These are phyloP conservation scores for Capitella teleta DNA, from an alignment of 1,140 invertebrate species.

Conservation along the genomic window DNA sequence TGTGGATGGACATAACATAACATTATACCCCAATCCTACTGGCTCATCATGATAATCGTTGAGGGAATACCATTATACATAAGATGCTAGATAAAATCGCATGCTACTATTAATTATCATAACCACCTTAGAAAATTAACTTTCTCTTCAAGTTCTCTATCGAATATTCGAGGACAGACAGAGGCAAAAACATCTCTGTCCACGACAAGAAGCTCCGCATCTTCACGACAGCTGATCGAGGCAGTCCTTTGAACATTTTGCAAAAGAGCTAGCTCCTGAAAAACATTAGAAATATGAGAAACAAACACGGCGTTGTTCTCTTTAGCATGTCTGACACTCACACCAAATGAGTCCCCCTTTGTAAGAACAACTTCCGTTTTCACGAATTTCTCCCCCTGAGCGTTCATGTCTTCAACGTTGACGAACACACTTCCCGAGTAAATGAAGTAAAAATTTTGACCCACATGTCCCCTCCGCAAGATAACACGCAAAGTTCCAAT, in stretches of 20 bases:
- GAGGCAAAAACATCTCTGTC: slow-evolving; percentile 29
- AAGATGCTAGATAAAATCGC: not conserved
- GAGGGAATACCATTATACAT: not conserved
- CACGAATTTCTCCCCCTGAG: slow-evolving; percentile 15
- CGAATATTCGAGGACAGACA: slow-evolving; percentile 31
- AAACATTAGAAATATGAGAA: not conserved
- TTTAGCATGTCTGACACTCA: slow-evolving; percentile 10
- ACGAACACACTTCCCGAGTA: slow-evolving; percentile 11
- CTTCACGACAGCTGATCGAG: slow-evolving; percentile 24
- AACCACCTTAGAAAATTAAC: slow-evolving; percentile 20
- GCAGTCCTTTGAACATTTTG: slow-evolving; percentile 24
- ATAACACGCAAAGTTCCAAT: slow-evolving; percentile 4
- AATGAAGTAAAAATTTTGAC: slow-evolving; percentile 14
- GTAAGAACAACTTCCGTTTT: slow-evolving; percentile 22
- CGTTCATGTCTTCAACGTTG: slow-evolving; percentile 8
- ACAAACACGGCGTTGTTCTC: no score
- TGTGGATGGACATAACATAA: slow-evolving; percentile 8
- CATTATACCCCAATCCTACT: not conserved
- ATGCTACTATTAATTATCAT: not conserved
- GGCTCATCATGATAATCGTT: not conserved
- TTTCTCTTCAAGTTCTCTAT: slow-evolving; percentile 28
- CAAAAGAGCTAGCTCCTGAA: slow-evolving; percentile 28
- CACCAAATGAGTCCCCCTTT: slow-evolving; percentile 30
- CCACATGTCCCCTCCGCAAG: slow-evolving; percentile 12
- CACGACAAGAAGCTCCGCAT: slow-evolving; percentile 26